Evolutionary conservation across 2,797 vertebrate species (phyloP), one percentile per base, ranked within the genome.

Genomic region (Neosilurus hyrtlii): DNA sequence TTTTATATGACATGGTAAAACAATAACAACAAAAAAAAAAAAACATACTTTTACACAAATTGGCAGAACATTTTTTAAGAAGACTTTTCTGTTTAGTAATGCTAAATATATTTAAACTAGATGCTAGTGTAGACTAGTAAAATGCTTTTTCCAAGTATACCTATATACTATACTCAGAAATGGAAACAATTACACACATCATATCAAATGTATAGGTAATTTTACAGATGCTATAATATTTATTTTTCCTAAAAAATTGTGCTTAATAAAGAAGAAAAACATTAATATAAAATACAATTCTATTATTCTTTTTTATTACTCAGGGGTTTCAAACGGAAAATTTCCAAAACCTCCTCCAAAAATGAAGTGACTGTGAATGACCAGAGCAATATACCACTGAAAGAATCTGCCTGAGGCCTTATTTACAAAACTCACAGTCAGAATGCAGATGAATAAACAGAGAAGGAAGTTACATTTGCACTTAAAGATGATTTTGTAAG

Each of bases 351-450:
- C 8, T 54, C 3, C 7, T 26, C 84, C 67, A 30, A 79, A 80
- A 92, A 91, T 73, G 84, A 62, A 84, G 59, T 90, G 62, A 65
- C 52, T 51, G 56, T 90, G 70, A 88, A 92, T 82, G 90, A 93
- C 82, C 85, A 79, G 1, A 82, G 86, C 54, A 57, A 74, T 3
- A 83, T 86, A 49, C 83, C 88, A 62, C 80, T 93, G 7, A 92
- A 94, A 86, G 91, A 88, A 79, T 18, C 84, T 20, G 78, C 81
- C 77, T 94, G 92, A 94, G 78, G 74, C 2, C 8, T 62, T 24
- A 35, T 15, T 70, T 51, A 30, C 67, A 15, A 2, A 30, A 12
- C n/a, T 22, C 76, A 26, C 9, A 1, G 54, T 71, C 57, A 26
- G 65, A 52, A 77, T 72, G 30, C 59, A 73, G 3, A 22, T 2